phyloP scores from a whole-genome alignment of 2,113 vertebrate genomes.

The Aleadryas rufinucha region DNA sequence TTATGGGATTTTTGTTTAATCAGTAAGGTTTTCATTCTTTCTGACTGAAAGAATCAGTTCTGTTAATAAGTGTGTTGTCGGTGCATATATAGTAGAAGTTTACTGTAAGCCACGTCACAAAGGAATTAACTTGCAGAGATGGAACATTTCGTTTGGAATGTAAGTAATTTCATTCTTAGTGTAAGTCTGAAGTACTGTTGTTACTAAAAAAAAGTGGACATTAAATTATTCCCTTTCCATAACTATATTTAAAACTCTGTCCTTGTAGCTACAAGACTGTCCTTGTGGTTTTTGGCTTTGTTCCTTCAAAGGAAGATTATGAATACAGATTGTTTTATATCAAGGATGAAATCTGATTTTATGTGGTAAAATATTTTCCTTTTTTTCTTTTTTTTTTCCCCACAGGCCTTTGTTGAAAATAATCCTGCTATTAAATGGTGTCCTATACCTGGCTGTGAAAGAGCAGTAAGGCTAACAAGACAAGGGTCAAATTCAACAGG shows the following conservation, averaged over 20 bases:
- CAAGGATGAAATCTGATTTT: neutral
- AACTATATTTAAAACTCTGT: neutral
- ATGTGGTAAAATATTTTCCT: neutral
- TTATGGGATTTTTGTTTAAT: neutral
- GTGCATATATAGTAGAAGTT: neutral
- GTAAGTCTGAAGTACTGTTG: neutral
- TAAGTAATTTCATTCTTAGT: neutral
- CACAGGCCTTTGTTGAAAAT: constrained; percentile 98
- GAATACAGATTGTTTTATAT: neutral
- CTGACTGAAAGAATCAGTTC: neutral
- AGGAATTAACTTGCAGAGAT: neutral
- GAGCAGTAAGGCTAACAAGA: constrained; percentile 89
- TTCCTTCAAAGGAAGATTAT: neutral
- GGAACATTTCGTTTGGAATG: neutral
- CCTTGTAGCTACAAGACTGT: neutral
- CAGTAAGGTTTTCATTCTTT: neutral
- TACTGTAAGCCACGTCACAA: neutral
- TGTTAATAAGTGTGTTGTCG: neutral
- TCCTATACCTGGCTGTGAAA: constrained; percentile 90
- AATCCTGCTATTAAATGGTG: constrained; percentile 98
- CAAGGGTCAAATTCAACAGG: constrained; percentile 83
- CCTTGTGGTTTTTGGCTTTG: neutral
- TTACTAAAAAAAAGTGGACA: neutral
- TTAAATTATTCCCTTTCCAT: neutral
- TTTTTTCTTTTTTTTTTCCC: neutral